Evolutionary conservation across 2,113 vertebrate genomes (phyloP).

Genomic region (Labrus mixtus): DNA sequence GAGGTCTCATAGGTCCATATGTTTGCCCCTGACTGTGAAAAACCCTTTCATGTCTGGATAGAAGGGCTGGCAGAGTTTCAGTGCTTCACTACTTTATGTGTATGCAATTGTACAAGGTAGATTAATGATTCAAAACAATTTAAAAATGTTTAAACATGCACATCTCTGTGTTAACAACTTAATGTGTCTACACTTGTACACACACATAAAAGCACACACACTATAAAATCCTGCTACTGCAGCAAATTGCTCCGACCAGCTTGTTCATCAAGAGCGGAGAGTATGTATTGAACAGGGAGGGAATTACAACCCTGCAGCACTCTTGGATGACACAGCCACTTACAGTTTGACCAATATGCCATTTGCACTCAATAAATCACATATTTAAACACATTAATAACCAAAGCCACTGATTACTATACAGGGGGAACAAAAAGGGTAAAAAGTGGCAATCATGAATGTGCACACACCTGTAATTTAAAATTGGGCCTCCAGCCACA

Average conservation of each 20-base stretch:
- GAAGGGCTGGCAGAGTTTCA: constrained; percentile 20
- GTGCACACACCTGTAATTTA: constrained; percentile 43
- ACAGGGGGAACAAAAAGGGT: not conserved
- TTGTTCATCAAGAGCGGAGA: constrained; percentile 57
- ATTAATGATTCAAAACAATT: constrained; percentile 46
- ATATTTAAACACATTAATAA: constrained; percentile 68
- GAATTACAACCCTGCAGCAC: constrained; percentile 62
- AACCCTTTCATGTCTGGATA: constrained; percentile 45
- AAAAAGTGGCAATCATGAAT: constrained; percentile 36
- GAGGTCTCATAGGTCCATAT: constrained; percentile 49
- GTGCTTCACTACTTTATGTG: constrained; percentile 27
- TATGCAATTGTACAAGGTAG: constrained; percentile 49
- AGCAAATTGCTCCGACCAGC: constrained; percentile 54
- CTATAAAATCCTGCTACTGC: constrained; percentile 53
- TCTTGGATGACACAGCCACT: constrained; percentile 64
- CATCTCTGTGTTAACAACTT: constrained; percentile 13
- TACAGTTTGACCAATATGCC: constrained; percentile 63
- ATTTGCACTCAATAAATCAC: constrained; percentile 66
- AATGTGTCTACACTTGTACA: constrained; percentile 4
- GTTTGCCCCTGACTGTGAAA: constrained; percentile 61
- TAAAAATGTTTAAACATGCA: not conserved
- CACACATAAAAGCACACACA: constrained; percentile 13
- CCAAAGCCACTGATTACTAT: constrained; percentile 17
- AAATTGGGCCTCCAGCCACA: constrained; percentile 15
- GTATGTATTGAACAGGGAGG: constrained; percentile 54